A percentile compares a stretch with the other conserved stretches of the same genome.
phyloP scores from a whole-genome alignment of 1,140 invertebrate genomes.

The Neodiprion virginianus region DNA sequence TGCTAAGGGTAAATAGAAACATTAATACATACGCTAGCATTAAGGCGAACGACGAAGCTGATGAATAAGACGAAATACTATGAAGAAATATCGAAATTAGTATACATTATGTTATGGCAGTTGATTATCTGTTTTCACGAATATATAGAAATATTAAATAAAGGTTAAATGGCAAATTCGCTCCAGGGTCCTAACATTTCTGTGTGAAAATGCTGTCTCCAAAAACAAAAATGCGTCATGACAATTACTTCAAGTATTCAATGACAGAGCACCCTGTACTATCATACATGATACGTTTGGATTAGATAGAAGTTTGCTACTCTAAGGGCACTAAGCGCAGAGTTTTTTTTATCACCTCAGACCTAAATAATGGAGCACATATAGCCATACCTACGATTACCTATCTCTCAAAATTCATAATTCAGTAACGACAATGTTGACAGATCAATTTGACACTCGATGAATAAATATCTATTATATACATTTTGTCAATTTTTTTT shows the following conservation, averaged over 20 bases:
- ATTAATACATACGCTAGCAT: slow-evolving; percentile 81
- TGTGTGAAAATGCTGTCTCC: background rate
- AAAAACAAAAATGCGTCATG: slow-evolving; percentile 6
- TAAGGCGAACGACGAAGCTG: slow-evolving; percentile 64
- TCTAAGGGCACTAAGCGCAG: background rate
- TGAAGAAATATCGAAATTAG: slow-evolving; percentile 15
- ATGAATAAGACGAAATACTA: slow-evolving; percentile 42
- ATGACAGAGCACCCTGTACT: background rate
- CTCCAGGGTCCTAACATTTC: background rate
- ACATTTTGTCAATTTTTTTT: no score
- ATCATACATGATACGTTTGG: no score
- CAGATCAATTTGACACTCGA: slow-evolving; percentile 7
- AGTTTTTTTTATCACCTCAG: slow-evolving; percentile 11
- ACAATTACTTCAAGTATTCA: background rate
- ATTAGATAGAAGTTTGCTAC: background rate
- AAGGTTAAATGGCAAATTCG: background rate
- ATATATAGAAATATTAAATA: background rate
- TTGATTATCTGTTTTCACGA: background rate
- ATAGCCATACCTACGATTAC: no score
- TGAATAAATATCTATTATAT: slow-evolving; percentile 8
- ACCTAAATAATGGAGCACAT: no score
- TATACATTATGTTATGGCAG: background rate
- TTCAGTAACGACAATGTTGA: no score
- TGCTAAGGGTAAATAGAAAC: slow-evolving; percentile 78
- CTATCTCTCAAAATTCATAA: no score